Percentiles rank a stretch among this genome's conserved stretches.
phyloP scores from a whole-genome alignment of 2,797 vertebrate genomes.

The Platyrinchus mystaceus region DNA sequence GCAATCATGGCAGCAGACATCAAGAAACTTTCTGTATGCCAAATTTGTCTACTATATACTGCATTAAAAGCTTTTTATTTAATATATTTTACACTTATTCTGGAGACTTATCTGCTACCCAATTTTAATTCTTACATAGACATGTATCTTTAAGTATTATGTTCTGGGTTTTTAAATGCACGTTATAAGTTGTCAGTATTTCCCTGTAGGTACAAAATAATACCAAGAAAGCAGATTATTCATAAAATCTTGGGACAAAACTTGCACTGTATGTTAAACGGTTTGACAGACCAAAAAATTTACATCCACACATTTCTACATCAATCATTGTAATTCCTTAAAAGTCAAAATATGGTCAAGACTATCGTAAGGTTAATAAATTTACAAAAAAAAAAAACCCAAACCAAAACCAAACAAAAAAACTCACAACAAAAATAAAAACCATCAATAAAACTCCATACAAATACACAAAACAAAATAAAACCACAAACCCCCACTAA shows the following conservation, averaged over 20 bases:
- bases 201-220: background rate
- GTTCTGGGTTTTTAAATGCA: background rate
- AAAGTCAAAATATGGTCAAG: slow-evolving; percentile 16
- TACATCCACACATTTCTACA: background rate
- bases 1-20: background rate
- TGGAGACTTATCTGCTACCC: background rate
- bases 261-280: background rate
- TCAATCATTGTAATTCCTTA: background rate
- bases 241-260: slow-evolving; percentile 17
- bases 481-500: background rate
- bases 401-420: background rate
- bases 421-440: background rate
- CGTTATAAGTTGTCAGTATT: background rate
- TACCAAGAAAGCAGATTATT: background rate
- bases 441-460: background rate
- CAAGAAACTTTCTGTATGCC: background rate
- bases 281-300: background rate
- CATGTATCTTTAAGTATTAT: background rate
- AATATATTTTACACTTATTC: background rate
- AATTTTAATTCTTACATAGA: background rate
- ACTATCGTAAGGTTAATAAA: background rate
- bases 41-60: background rate
- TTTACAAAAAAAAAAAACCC: background rate
- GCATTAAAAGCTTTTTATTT: background rate
- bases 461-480: background rate